These are phyloP conservation scores for Phataginus tricuspis DNA, from an alignment of 2,797 vertebrate species.

Conservation along the genomic window DNA sequence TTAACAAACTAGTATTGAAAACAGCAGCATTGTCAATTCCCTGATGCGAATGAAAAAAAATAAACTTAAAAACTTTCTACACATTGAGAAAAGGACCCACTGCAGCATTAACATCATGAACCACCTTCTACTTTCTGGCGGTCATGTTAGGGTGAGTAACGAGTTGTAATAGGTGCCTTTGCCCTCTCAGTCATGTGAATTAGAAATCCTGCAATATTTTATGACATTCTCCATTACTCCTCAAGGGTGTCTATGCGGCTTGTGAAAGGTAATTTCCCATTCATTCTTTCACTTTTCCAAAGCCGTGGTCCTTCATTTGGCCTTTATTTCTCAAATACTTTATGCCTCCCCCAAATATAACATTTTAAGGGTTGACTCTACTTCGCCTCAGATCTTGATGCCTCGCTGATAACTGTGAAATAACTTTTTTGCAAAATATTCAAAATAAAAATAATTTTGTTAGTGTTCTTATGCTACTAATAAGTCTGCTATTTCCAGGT, in stretches of 20 bases:
- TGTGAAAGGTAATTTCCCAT: neutral
- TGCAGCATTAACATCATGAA: neutral
- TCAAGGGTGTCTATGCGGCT: neutral
- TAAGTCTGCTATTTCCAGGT: neutral
- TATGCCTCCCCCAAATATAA: neutral
- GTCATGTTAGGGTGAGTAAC: neutral
- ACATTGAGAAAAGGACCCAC: neutral
- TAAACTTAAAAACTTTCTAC: neutral
- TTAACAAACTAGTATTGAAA: slow-evolving; percentile 49
- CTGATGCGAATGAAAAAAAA: neutral
- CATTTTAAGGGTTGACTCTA: neutral
- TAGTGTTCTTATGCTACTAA: neutral
- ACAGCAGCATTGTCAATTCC: neutral
- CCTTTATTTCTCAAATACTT: neutral
- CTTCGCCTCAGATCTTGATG: neutral
- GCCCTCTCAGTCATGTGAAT: neutral
- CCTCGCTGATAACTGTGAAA: neutral
- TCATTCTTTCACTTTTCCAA: neutral
- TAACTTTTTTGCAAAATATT: neutral
- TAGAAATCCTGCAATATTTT: neutral
- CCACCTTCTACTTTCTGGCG: neutral
- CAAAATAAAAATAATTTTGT: neutral
- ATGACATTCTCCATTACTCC: neutral
- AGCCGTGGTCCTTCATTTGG: neutral
- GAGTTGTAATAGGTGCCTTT: neutral